These are phyloP conservation scores for Conus canariensis DNA, from an alignment of 2,888 invertebrate genomes.

Conservation along the genomic window DNA sequence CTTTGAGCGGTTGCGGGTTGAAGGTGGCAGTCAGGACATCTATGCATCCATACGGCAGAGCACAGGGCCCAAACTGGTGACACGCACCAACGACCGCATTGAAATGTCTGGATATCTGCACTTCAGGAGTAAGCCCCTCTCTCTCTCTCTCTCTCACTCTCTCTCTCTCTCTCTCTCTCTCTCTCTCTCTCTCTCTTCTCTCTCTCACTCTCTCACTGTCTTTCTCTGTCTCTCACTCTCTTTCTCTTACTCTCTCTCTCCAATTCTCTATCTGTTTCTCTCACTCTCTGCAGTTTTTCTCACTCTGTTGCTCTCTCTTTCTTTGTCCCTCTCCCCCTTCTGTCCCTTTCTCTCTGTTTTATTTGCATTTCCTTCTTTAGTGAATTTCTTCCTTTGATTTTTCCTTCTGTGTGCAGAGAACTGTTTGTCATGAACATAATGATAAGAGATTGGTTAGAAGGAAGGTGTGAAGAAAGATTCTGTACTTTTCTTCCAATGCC, in stretches of 20 bases:
- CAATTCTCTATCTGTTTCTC: too few relatives aligned
- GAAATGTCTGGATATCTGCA: constrained; percentile 92
- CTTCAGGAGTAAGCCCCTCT: constrained; percentile 90
- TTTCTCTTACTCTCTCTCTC: background rate
- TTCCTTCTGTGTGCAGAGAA: too few relatives aligned
- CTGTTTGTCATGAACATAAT: too few relatives aligned
- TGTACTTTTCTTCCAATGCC: too few relatives aligned
- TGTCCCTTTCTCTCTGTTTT: too few relatives aligned
- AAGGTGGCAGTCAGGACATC: constrained; percentile 80
- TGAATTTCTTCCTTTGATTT: too few relatives aligned
- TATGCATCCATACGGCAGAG: constrained; percentile 96
- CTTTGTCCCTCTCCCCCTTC: too few relatives aligned
- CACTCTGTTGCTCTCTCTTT: too few relatives aligned
- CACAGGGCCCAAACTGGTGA: constrained; percentile 88
- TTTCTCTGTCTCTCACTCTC: background rate
- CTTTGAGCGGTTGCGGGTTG: constrained; percentile 48
- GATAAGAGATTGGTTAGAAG: too few relatives aligned
- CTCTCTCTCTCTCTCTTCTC: background rate
- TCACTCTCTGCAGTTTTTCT: too few relatives aligned
- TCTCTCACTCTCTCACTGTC: background rate
- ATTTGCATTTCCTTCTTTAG: too few relatives aligned
- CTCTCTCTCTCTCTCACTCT: background rate
- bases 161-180: background rate
- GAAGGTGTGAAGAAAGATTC: too few relatives aligned
- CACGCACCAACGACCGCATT: constrained; percentile 87